Evolutionary conservation across 2,113 vertebrate genomes (phyloP).

Genomic region (Mungos mungo): DNA sequence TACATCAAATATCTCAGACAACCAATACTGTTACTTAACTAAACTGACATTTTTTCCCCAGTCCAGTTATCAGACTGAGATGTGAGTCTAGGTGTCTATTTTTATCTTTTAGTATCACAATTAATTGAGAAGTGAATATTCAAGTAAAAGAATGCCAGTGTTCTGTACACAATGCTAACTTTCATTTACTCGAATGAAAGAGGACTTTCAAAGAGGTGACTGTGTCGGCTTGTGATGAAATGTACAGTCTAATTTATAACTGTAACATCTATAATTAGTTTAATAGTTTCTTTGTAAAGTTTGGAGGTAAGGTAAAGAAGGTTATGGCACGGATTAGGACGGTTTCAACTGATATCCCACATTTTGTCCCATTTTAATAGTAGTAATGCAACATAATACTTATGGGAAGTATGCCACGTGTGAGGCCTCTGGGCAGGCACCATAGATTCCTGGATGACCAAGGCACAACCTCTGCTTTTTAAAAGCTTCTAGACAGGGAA

Average conservation of each 20-base stretch:
- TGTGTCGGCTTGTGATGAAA: not conserved
- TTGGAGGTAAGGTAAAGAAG: not conserved
- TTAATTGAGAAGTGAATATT: not conserved
- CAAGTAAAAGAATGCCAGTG: not conserved
- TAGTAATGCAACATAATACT: not conserved
- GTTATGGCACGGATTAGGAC: not conserved
- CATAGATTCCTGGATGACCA: not conserved
- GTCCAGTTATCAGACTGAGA: not conserved
- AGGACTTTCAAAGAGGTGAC: not conserved
- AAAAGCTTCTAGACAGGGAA: not conserved
- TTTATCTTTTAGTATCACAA: not conserved
- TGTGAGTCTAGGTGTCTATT: not conserved
- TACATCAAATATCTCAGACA: constrained; percentile 8
- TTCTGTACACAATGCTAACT: not conserved
- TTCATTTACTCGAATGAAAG: not conserved
- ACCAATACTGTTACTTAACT: not conserved
- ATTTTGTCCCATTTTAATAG: not conserved
- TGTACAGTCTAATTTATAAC: not conserved
- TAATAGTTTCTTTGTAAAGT: not conserved
- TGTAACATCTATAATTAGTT: not conserved
- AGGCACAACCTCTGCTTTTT: not conserved
- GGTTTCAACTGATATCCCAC: not conserved
- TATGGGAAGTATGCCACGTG: not conserved
- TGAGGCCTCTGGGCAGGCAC: not conserved
- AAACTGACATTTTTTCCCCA: constrained; percentile 8